Conservation (phyloP, 2,797 vertebrate genomes). For the Varecia variegata region DNA sequence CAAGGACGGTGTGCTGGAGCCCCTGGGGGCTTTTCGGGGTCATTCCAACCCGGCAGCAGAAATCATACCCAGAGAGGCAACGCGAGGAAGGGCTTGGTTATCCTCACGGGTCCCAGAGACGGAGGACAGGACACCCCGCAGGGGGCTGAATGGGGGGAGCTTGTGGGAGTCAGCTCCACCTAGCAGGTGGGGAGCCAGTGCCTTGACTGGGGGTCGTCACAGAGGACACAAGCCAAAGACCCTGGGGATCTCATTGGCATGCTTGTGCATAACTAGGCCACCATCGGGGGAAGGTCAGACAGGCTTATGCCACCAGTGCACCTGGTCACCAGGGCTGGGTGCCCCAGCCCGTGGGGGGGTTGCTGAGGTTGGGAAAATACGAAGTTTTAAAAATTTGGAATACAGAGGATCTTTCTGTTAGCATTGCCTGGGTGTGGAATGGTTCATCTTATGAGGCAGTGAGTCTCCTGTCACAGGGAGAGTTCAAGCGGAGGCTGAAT, state of each 20-base stretch:
- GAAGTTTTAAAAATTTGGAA: not conserved
- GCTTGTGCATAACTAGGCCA: not conserved
- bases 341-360: not conserved
- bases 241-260: not conserved
- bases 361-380: not conserved
- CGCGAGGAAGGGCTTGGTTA: not conserved
- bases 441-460: not conserved
- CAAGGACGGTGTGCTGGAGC: accelerated
- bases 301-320: not conserved
- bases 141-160: not conserved
- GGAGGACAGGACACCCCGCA: not conserved
- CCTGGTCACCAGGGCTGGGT: not conserved
- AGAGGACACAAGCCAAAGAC: not conserved
- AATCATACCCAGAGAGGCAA: not conserved
- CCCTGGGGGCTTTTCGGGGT: too few relatives aligned
- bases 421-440: accelerated
- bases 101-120: not conserved
- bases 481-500: not conserved
- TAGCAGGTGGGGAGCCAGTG: not conserved
- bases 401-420: not conserved
- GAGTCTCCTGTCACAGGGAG: not conserved
- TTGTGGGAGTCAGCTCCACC: not conserved
- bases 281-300: not conserved
- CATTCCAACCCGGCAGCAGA: not conserved
- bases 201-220: not conserved